These are phyloP conservation scores for Cyrtonyx montezumae DNA, from an alignment of 2,113 vertebrate species.

Conservation along the genomic window DNA sequence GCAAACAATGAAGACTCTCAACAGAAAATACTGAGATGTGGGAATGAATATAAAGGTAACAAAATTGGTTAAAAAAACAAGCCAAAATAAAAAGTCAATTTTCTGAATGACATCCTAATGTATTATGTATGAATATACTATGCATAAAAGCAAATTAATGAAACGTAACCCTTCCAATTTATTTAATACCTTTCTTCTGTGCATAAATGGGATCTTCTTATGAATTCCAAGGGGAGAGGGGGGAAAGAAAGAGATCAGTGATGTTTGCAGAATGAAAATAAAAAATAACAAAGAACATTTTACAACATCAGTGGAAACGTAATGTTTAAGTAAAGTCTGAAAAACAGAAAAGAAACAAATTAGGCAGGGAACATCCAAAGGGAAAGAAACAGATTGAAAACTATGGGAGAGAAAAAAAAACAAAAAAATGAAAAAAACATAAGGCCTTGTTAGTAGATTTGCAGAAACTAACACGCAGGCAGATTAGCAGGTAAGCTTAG, in stretches of 20 bases:
- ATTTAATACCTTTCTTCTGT: constrained; percentile 93
- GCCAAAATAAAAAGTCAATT: neutral
- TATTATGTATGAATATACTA: neutral
- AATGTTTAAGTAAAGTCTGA: constrained; percentile 85
- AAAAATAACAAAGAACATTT: constrained; percentile 61
- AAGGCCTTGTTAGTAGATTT: constrained; percentile 53
- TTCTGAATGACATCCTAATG: neutral
- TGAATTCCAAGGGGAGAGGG: constrained; percentile 83
- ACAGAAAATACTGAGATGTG: neutral
- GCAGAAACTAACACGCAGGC: constrained; percentile 28
- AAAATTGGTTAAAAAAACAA: neutral
- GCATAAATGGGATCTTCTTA: constrained; percentile 94
- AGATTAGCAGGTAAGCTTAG: neutral
- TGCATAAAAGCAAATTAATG: neutral
- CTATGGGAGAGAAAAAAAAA: rapidly evolving
- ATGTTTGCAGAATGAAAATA: constrained; percentile 81
- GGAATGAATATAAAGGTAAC: neutral
- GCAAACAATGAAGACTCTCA: neutral
- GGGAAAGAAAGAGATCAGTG: constrained; percentile 87
- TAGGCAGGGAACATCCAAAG: constrained; percentile 77
- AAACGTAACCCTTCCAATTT: constrained; percentile 47
- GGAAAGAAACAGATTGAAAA: constrained; percentile 48
- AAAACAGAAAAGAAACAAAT: constrained; percentile 87
- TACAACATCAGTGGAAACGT: constrained; percentile 75
- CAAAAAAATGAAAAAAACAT: neutral